phyloP scores from a whole-genome alignment of 2,113 vertebrate species.

The Microcebus lehilahytsara region DNA sequence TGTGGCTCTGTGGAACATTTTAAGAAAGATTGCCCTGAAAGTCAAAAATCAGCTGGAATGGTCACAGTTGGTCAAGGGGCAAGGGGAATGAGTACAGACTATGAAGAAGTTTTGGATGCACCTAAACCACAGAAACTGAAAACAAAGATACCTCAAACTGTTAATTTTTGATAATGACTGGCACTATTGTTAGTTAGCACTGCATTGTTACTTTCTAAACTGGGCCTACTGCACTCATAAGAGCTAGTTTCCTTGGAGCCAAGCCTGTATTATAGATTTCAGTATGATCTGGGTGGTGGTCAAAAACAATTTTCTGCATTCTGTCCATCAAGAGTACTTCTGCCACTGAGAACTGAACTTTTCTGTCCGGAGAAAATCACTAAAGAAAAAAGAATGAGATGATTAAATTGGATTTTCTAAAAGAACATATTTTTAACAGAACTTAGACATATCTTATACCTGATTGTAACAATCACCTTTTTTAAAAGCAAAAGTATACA shows the following conservation, averaged over 20 bases:
- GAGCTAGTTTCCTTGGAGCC: background rate
- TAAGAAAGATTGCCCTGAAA: conserved; percentile 92
- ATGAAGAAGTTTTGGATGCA: too few relatives aligned
- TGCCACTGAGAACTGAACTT: too few relatives aligned
- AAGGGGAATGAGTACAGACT: too few relatives aligned
- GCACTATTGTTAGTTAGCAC: background rate
- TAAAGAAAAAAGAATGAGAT: background rate
- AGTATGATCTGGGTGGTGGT: too few relatives aligned
- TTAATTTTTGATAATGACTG: conserved; percentile 87
- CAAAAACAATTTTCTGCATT: background rate
- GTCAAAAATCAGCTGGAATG: too few relatives aligned
- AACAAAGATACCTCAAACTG: conserved; percentile 87
- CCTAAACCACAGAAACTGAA: conserved; percentile 79
- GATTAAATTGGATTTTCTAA: conserved; percentile 10
- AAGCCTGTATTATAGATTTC: background rate
- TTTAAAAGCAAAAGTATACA: conserved; percentile 36
- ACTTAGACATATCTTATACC: background rate
- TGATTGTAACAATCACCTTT: conserved; percentile 25
- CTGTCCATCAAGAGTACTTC: background rate
- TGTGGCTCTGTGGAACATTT: conserved; percentile 98
- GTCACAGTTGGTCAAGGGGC: too few relatives aligned
- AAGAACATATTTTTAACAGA: background rate
- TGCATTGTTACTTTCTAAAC: background rate
- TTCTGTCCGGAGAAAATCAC: background rate
- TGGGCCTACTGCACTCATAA: background rate